phyloP scores from a whole-genome alignment of 2,113 vertebrate genomes.

The Pleuronectes platessa region DNA sequence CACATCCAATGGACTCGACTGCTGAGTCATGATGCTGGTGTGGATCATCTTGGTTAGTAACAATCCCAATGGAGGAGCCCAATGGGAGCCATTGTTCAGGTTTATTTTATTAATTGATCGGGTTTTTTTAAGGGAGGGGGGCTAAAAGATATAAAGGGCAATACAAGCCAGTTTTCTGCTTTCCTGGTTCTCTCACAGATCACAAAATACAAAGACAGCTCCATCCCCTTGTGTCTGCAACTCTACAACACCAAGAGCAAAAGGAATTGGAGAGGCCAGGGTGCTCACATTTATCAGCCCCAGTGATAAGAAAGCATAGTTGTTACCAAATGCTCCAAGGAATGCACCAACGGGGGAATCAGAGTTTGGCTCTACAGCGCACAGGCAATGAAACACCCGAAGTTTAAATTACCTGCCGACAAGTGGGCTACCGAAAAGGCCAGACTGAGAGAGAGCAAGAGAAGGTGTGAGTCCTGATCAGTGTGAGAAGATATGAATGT shows the following conservation, averaged over 20 bases:
- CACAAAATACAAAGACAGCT: conserved; percentile 35
- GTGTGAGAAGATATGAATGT: background rate
- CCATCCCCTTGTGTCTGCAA: conserved; percentile 11
- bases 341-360: conserved; percentile 10
- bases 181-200: conserved; percentile 19
- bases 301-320: conserved; percentile 18
- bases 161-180: conserved; percentile 36
- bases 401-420: conserved; percentile 6
- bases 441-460: background rate
- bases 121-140: background rate
- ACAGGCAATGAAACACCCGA: conserved; percentile 12
- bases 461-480: background rate
- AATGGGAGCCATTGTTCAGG: conserved; percentile 4
- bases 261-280: conserved; percentile 15
- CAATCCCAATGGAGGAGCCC: background rate
- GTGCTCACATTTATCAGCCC: conserved; percentile 35
- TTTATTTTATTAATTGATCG: background rate
- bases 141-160: background rate
- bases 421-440: background rate
- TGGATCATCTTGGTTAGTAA: background rate
- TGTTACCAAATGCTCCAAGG: conserved; percentile 31
- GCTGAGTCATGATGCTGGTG: conserved; percentile 8
- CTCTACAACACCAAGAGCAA: background rate
- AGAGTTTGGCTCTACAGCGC: background rate
- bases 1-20: background rate